Conservation (phyloP, 2,888 invertebrate species). For the Aethes cnicana region DNA sequence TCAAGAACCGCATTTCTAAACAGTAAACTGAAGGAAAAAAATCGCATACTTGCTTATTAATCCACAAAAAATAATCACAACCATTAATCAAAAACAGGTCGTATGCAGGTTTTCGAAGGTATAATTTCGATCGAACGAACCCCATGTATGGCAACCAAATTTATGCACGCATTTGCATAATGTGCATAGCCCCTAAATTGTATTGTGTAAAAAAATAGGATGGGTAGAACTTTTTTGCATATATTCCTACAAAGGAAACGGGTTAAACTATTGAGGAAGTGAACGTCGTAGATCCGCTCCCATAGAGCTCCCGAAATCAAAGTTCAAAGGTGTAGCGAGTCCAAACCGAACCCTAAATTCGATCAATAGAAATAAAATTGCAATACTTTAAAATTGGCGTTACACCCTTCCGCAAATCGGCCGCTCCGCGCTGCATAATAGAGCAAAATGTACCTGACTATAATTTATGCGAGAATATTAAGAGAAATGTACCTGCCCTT, state of each 20-base stretch:
- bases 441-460: slow-evolving; percentile 81
- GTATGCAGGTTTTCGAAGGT: slow-evolving; percentile 40
- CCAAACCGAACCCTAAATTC: slow-evolving; percentile 46
- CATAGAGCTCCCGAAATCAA: slow-evolving; percentile 52
- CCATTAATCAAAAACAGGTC: slow-evolving; percentile 43
- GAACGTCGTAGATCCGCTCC: slow-evolving; percentile 70
- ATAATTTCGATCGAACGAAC: slow-evolving; percentile 42
- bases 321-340: slow-evolving; percentile 39
- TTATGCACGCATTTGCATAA: slow-evolving; percentile 83
- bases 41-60: slow-evolving; percentile 71
- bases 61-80: slow-evolving; percentile 55
- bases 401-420: slow-evolving; percentile 50
- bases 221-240: slow-evolving; percentile 83
- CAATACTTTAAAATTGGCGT: slow-evolving; percentile 38
- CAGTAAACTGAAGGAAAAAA: slow-evolving; percentile 59
- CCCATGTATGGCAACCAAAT: slow-evolving; percentile 63
- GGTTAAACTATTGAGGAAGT: slow-evolving; percentile 81
- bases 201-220: slow-evolving; percentile 83
- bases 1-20: slow-evolving; percentile 67
- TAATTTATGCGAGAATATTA: slow-evolving; percentile 83
- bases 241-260: slow-evolving; percentile 82
- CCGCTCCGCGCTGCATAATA: slow-evolving; percentile 71
- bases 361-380: slow-evolving; percentile 47
- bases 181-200: slow-evolving; percentile 81
- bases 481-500: slow-evolving; percentile 83